These are phyloP conservation scores for Cynodonichthys magdalenae DNA, from an alignment of 2,797 vertebrate genomes.

Conservation along the genomic window DNA sequence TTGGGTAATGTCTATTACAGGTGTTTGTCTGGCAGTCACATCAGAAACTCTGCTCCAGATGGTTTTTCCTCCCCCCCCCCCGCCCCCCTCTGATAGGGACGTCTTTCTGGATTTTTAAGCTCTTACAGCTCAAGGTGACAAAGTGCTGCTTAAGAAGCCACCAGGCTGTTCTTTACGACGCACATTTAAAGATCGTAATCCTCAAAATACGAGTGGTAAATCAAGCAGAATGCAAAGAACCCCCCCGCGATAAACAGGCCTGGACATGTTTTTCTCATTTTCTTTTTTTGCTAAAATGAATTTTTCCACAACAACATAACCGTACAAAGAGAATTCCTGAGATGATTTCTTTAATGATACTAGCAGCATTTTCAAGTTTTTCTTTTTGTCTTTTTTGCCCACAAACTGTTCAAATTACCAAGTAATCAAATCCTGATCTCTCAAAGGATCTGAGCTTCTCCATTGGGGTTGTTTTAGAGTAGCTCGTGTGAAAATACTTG, in stretches of 20 bases:
- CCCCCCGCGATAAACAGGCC: slow-evolving; percentile 45
- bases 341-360: slow-evolving; percentile 68
- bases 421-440: slow-evolving; percentile 61
- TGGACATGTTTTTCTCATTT: slow-evolving; percentile 31
- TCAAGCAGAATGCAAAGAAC: not conserved
- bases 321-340: slow-evolving; percentile 70
- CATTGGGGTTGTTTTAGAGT: slow-evolving; percentile 17
- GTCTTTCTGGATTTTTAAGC: slow-evolving; percentile 21
- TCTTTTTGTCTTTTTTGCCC: slow-evolving; percentile 33
- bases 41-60: slow-evolving; percentile 61
- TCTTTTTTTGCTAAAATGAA: slow-evolving; percentile 36
- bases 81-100: slow-evolving; percentile 40
- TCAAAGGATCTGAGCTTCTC: slow-evolving; percentile 18
- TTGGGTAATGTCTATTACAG: slow-evolving; percentile 76
- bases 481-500: slow-evolving; percentile 6
- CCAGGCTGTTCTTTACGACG: slow-evolving; percentile 29
- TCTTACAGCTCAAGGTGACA: slow-evolving; percentile 52
- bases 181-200: slow-evolving; percentile 41
- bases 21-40: slow-evolving; percentile 73
- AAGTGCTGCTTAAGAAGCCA: slow-evolving; percentile 48
- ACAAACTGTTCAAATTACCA: slow-evolving; percentile 55
- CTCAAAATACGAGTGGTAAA: slow-evolving; percentile 27
- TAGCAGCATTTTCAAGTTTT: slow-evolving; percentile 38
- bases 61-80: slow-evolving; percentile 17
- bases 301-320: slow-evolving; percentile 67